Evolutionary conservation across 2,113 vertebrate genomes (phyloP).

Genomic region (Holacanthus passer): DNA sequence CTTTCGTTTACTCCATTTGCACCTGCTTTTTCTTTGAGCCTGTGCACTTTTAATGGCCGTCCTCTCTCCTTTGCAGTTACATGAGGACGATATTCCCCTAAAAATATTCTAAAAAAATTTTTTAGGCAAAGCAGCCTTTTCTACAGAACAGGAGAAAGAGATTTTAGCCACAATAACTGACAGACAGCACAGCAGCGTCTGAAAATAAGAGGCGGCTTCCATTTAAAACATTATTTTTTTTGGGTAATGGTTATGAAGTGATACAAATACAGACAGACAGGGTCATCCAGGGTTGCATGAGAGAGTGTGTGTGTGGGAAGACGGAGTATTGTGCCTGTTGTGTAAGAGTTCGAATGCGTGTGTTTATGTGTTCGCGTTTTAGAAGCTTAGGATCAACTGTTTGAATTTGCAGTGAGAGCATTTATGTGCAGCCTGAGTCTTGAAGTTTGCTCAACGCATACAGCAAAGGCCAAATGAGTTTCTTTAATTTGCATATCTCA

Average conservation of each 20-base stretch:
- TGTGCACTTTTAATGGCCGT: background rate
- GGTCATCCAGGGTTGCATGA: slow-evolving; percentile 5
- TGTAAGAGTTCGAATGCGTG: slow-evolving; percentile 12
- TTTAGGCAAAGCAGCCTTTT: slow-evolving; percentile 1
- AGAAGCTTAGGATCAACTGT: slow-evolving; percentile 19
- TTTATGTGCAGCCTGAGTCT: background rate
- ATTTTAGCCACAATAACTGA: background rate
- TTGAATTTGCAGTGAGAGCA: slow-evolving; percentile 8
- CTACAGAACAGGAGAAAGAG: background rate
- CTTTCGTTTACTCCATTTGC: background rate
- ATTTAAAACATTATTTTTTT: slow-evolving; percentile 1
- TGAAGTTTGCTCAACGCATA: background rate
- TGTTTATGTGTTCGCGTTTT: slow-evolving; percentile 13
- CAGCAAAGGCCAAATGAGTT: background rate
- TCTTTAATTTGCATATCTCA: background rate
- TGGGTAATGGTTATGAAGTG: slow-evolving; percentile 19
- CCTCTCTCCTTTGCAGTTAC: background rate
- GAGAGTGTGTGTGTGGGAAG: slow-evolving; percentile 6
- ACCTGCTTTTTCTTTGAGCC: background rate
- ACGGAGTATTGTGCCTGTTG: background rate
- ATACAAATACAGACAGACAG: slow-evolving; percentile 6
- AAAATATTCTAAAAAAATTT: slow-evolving; percentile 4
- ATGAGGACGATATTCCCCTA: background rate
- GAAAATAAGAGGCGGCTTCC: background rate
- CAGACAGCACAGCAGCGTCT: too few relatives aligned